Conservation (phyloP, 2,797 vertebrate species). For the Channa striata region DNA sequence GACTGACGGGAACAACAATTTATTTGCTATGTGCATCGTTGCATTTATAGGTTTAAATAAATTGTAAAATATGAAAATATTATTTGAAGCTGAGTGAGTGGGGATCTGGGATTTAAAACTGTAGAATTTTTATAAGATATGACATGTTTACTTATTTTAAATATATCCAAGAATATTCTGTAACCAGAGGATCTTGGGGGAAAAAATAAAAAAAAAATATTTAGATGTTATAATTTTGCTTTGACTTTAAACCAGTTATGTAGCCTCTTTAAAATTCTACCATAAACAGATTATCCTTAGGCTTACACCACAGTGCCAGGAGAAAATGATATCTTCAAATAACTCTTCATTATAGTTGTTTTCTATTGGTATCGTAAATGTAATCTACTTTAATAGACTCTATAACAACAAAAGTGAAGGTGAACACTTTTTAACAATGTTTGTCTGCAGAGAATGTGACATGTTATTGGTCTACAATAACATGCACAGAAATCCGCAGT, state of each 20-base stretch:
- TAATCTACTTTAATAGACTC: too few species aligned
- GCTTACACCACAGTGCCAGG: not conserved
- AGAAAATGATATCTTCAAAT: conserved; percentile 2
- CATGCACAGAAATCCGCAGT: not conserved
- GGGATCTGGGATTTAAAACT: not conserved
- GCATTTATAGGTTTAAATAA: conserved; percentile 1
- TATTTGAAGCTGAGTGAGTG: not conserved
- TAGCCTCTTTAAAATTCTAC: conserved; percentile 13
- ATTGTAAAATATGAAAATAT: conserved; percentile 9
- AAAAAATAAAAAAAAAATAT: not conserved
- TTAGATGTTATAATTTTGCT: not conserved
- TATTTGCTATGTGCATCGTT: not conserved
- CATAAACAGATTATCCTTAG: conserved; percentile 2
- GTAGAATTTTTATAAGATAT: too few species aligned
- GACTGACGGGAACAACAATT: not conserved
- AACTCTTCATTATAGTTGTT: conserved; percentile 29
- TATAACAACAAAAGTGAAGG: not conserved
- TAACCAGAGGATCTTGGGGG: not conserved
- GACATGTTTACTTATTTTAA: not conserved
- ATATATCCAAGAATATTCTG: not conserved
- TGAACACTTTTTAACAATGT: conserved; percentile 4
- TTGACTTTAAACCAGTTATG: conserved; percentile 8
- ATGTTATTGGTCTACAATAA: conserved; percentile 7
- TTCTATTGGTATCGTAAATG: conserved; percentile 24
- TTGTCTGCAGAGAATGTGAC: not conserved